Base-by-base conservation (phyloP, 2,797 vertebrate species). In the Parotocinclus haroldoi region DNA sequence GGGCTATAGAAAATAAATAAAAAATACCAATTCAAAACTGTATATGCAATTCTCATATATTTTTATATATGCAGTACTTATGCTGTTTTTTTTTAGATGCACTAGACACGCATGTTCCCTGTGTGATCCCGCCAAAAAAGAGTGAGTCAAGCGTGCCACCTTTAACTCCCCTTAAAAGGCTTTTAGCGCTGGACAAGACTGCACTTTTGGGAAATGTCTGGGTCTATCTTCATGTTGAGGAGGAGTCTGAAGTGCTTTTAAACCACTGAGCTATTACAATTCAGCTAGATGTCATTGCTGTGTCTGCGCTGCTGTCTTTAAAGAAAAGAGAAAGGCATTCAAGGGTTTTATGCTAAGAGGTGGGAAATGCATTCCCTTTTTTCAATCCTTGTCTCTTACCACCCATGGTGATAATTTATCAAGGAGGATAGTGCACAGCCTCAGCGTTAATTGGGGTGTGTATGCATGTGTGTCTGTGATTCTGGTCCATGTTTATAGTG, bases 361-460 rank as follows among this genome's bases (percentile, higher is more conserved):
- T 77, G 78, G 77, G 76, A 84, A 83, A 84, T 88, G 85, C 86
- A 86, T 86, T 84, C 78, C 79, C 78, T 80, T 76, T 82, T 83
- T 77, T n/a, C n/a, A n/a, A n/a, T n/a, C 80, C 73, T 75, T 73
- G 73, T 81, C 82, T 80, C 81, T 80, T 78, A 78, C 58, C 71
- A 58, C 74, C 72, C 74, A 70, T 74, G 60, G 84, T 71, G 79
- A 79, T 75, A 85, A 88, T 87, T 89, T 84, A 82, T 81, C 82
- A 79, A 82, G 81, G 83, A 86, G 79, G 78, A 83, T 69, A 12
- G 76, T 16, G 38, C 76, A 79, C 75, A 76, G 76, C 73, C 76
- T 79, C 78, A 77, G 76, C 77, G 80, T 80, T 77, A 73, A 68
- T 60, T 39, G 17, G 52, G 50, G 55, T 71, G 46, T 63, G 45